Percentiles rank a stretch among this genome's conserved stretches.
Evolutionary conservation across 2,888 invertebrate genomes (phyloP).

Genomic region (Eilema depressum): DNA sequence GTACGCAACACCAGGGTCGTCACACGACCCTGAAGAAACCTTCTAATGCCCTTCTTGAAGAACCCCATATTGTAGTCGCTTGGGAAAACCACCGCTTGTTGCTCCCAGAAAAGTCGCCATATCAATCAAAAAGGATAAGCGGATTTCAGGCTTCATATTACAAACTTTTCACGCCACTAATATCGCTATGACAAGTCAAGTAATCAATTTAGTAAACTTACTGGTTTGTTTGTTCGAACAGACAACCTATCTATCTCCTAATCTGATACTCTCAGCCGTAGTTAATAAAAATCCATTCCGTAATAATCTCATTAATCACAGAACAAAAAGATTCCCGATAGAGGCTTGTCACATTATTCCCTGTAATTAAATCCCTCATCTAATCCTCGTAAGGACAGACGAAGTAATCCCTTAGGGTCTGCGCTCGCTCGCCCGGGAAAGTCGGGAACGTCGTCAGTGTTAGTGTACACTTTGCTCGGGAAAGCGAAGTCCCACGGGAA

Average conservation of each 20-base stretch:
- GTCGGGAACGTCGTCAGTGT: constrained; percentile 7
- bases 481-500: background rate
- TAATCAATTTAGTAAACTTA: too few species aligned
- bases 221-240: too few species aligned
- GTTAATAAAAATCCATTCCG: constrained; percentile 16
- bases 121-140: too few species aligned
- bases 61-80: too few species aligned
- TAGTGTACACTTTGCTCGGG: background rate
- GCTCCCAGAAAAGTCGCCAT: too few species aligned
- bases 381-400: constrained; percentile 36
- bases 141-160: too few species aligned
- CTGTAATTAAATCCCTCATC: constrained; percentile 42
- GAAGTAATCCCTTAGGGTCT: constrained; percentile 24
- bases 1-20: too few species aligned
- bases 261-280: background rate
- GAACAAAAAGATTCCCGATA: constrained; percentile 34
- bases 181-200: too few species aligned
- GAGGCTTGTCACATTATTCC: constrained; percentile 44
- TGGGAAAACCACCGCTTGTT: too few species aligned
- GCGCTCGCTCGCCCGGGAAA: constrained; percentile 16
- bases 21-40: too few species aligned
- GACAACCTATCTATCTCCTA: background rate
- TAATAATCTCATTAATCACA: constrained; percentile 43
- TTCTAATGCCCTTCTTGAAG: too few species aligned
- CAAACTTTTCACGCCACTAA: too few species aligned